phyloP scores from a whole-genome alignment of 2,113 vertebrate species.

The Opisthocomus hoazin region DNA sequence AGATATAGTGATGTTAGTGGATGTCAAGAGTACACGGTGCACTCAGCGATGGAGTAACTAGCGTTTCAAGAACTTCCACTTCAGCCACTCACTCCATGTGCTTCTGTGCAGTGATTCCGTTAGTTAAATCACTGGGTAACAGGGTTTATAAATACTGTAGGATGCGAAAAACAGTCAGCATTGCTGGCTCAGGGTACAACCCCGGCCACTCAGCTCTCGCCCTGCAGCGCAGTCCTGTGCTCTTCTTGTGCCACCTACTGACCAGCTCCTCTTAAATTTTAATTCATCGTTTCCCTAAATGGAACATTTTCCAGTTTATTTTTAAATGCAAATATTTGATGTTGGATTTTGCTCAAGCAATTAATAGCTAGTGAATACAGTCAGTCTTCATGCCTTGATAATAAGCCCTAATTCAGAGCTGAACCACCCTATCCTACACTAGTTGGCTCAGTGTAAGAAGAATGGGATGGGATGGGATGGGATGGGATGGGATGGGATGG shows the following conservation, averaged over 20 bases:
- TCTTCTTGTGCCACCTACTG: slow-evolving; percentile 64
- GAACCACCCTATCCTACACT: background rate
- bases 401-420: background rate
- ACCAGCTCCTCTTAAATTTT: background rate
- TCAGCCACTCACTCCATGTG: background rate
- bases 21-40: background rate
- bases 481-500: background rate
- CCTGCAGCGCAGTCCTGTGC: background rate
- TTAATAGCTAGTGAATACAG: background rate
- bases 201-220: rapidly evolving
- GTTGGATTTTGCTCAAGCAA: background rate
- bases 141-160: background rate
- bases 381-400: background rate
- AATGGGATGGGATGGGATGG: background rate
- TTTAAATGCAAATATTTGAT: background rate
- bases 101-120: background rate
- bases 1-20: background rate
- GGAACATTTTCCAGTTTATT: background rate
- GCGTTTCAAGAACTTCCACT: background rate
- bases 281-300: background rate
- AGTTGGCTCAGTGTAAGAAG: background rate
- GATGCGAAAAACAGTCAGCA: background rate
- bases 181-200: background rate
- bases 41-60: background rate
- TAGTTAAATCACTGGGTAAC: background rate